Evolutionary conservation across 1,140 invertebrate species (phyloP).

Genomic region (Helicoverpa zea): DNA sequence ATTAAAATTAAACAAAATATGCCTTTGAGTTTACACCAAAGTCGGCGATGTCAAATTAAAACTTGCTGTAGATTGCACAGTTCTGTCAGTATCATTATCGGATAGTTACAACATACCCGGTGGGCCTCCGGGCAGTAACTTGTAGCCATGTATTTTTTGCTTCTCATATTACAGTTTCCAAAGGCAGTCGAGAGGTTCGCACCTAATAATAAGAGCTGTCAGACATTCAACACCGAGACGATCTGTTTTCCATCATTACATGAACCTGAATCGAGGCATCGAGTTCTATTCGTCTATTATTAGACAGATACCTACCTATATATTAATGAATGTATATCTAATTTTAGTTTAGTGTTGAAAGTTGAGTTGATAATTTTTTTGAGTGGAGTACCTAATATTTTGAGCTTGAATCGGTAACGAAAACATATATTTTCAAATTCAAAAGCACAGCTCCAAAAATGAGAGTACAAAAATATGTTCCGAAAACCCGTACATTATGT

Average conservation of each 20-base stretch:
- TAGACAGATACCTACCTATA: slow-evolving; percentile 50
- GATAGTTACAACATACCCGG: slow-evolving; percentile 26
- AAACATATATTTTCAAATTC: no score
- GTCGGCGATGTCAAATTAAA: slow-evolving; percentile 19
- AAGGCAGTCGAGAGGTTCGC: slow-evolving; percentile 55
- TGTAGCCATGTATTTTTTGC: slow-evolving; percentile 43
- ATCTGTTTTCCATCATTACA: slow-evolving; percentile 69
- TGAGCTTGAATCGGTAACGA: no score
- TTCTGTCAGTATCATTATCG: slow-evolving; percentile 23
- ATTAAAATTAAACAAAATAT: neutral
- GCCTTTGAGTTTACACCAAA: neutral
- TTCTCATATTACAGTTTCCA: slow-evolving; percentile 39
- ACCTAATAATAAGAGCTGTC: slow-evolving; percentile 66
- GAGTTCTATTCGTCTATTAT: slow-evolving; percentile 77
- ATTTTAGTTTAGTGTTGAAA: no score
- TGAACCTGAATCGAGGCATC: slow-evolving; percentile 58
- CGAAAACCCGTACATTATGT: no score
- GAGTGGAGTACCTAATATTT: no score
- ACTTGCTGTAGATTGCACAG: slow-evolving; percentile 23
- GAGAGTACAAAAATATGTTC: no score
- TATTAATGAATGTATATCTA: no score
- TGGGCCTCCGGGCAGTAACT: slow-evolving; percentile 28
- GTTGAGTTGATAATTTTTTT: no score
- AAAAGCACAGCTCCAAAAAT: no score
- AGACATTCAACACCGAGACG: slow-evolving; percentile 65